Evolutionary conservation across 2,888 invertebrate species (phyloP), one percentile per base, ranked within the genome.

Genomic region (Pseudoips prasinana): DNA sequence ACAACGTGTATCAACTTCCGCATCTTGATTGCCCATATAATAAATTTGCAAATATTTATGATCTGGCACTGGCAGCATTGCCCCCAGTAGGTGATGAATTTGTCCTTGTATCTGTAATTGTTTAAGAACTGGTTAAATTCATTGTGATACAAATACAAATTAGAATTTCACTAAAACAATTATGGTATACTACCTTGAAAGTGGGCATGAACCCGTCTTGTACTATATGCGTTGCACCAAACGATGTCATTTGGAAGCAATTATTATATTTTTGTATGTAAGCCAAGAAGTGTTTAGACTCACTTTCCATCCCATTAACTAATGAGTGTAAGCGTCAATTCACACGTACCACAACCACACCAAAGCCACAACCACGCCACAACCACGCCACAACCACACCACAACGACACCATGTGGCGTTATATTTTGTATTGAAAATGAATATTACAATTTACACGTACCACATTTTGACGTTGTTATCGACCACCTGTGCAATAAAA

Each of bases 221-320:
- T 31, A 53, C 9, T 8, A 62, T 27, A 17, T 60, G 37, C 39
- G 53, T 59, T 41, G 62, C 50, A 1, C 60, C 57, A 62, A 64
- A 66, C 29, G 59, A 64, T 4, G 64, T 65, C 58, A 65, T 66
- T 46, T 64, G 61, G 29, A 66, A 65, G 37, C 58, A 62, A 25
- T 49, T 54, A 8, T 63, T 63, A 29, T 60, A 64, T 55, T 64
- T 33, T 28, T 61, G 58, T 22, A 62, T 62, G 33, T 59, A 10
- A 5, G 48, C 43, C 44, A 68, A 57, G 39, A 64, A 61, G 31
- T 58, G 54, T 27, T 20, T 46, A 19, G 58, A 63, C 49, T 61
- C 55, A 38, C 29, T 32, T 33, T 51, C 52, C 22, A 30, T 59
- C 41, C 56, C 57, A 47, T 11, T 28, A 37, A 60, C 47, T 35